These are phyloP conservation scores for Drosophila tani DNA, from an alignment of 1,140 invertebrate species.

Conservation along the genomic window DNA sequence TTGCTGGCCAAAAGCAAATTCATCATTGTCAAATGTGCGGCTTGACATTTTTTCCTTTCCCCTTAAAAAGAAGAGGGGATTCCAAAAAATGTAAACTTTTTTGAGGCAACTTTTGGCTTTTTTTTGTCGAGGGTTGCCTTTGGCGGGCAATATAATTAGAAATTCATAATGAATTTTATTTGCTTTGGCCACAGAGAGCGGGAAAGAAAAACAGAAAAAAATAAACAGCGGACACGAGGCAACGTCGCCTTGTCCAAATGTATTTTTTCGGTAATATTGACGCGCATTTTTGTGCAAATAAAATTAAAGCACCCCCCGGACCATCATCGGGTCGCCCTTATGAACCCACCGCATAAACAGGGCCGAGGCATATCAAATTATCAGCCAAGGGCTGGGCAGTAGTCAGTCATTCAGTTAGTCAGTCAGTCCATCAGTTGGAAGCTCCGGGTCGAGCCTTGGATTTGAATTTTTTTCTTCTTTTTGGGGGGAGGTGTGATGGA, in stretches of 20 bases:
- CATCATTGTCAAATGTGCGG: constrained; percentile 79
- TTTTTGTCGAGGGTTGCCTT: constrained; percentile 41
- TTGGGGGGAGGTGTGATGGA: constrained; percentile 17
- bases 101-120: constrained; percentile 51
- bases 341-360: constrained; percentile 42
- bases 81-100: constrained; percentile 67
- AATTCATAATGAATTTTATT: constrained; percentile 85
- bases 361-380: constrained; percentile 79
- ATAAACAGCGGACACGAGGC: constrained; percentile 46
- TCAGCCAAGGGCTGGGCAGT: constrained; percentile 63
- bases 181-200: constrained; percentile 69
- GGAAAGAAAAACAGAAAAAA: constrained; percentile 22
- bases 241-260: constrained; percentile 60
- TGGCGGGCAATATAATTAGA: constrained; percentile 75
- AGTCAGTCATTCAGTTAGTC: constrained; percentile 46
- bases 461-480: constrained; percentile 2
- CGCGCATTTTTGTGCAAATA: constrained; percentile 80
- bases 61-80: constrained; percentile 15
- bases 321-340: constrained; percentile 1
- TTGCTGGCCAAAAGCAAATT: constrained; percentile 66
- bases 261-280: constrained; percentile 67
- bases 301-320: constrained; percentile 72
- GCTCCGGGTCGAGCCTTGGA: constrained; percentile 12
- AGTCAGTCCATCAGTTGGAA: constrained; percentile 32
- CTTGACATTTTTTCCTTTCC: constrained; percentile 72